These are phyloP conservation scores for Hemitrygon akajei DNA, from an alignment of 2,797 vertebrate genomes.

Conservation along the genomic window DNA sequence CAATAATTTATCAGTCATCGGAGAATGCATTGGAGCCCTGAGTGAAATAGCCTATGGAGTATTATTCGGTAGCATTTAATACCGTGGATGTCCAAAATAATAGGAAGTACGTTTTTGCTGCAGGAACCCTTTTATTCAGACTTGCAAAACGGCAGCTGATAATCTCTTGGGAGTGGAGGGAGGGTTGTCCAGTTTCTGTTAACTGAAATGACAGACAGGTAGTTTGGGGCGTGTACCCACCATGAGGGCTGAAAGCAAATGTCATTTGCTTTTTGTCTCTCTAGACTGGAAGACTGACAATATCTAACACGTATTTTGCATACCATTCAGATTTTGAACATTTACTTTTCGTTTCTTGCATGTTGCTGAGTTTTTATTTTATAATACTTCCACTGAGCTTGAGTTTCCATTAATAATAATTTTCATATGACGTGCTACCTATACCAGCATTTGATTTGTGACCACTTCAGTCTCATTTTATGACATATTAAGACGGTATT, in stretches of 20 bases:
- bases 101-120: not conserved
- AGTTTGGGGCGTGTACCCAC: not conserved
- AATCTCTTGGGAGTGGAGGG: not conserved
- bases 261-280: not conserved
- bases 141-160: not conserved
- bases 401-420: too few species aligned
- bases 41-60: not conserved
- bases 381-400: not conserved
- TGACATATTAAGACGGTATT: too few species aligned
- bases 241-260: not conserved
- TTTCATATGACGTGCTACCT: not conserved
- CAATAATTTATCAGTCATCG: not conserved
- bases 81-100: not conserved
- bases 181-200: not conserved
- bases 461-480: too few species aligned
- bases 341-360: not conserved
- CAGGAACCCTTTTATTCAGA: too few species aligned
- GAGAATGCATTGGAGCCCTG: too few species aligned
- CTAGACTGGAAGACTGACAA: not conserved
- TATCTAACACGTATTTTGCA: too few species aligned
- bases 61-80: not conserved
- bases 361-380: too few species aligned
- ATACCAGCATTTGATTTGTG: not conserved
- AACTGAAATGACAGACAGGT: not conserved
- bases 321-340: not conserved